phyloP scores from a whole-genome alignment of 2,888 invertebrate genomes.

The Octonoba sinensis region DNA sequence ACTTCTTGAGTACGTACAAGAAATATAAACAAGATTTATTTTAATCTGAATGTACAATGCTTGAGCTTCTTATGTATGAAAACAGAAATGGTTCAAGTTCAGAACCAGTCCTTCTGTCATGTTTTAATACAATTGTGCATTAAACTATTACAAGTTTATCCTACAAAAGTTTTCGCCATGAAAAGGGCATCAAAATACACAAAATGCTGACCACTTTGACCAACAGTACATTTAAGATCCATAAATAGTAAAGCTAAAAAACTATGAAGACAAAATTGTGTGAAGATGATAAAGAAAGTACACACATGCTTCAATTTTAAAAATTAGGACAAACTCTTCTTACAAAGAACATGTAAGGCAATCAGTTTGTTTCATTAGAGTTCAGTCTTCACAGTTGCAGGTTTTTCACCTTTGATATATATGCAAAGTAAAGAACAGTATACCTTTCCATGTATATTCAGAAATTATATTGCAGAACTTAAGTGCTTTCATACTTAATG shows the following conservation, averaged over 20 bases:
- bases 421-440: neutral
- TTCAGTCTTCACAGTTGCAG: conserved; percentile 27
- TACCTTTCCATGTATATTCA: conserved; percentile 24
- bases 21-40: conserved; percentile 27
- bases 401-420: conserved; percentile 39
- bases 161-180: conserved; percentile 50
- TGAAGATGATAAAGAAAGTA: conserved; percentile 29
- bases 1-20: conserved; percentile 35
- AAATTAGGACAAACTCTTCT: conserved; percentile 40
- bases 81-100: conserved; percentile 29
- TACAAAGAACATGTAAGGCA: conserved; percentile 61
- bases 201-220: conserved; percentile 61
- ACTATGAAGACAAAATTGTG: conserved; percentile 55
- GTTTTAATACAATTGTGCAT: conserved; percentile 56
- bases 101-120: conserved; percentile 29
- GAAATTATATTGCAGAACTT: conserved; percentile 33
- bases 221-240: conserved; percentile 54
- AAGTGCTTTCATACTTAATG: conserved; percentile 6
- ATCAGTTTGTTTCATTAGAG: conserved; percentile 28
- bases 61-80: conserved; percentile 47
- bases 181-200: conserved; percentile 56
- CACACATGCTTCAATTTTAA: conserved; percentile 30
- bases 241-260: conserved; percentile 56
- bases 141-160: conserved; percentile 44
- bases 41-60: conserved; percentile 37